These are phyloP conservation scores for Brachyalestes nurse DNA, from an alignment of 2,797 vertebrate species.

Conservation along the genomic window DNA sequence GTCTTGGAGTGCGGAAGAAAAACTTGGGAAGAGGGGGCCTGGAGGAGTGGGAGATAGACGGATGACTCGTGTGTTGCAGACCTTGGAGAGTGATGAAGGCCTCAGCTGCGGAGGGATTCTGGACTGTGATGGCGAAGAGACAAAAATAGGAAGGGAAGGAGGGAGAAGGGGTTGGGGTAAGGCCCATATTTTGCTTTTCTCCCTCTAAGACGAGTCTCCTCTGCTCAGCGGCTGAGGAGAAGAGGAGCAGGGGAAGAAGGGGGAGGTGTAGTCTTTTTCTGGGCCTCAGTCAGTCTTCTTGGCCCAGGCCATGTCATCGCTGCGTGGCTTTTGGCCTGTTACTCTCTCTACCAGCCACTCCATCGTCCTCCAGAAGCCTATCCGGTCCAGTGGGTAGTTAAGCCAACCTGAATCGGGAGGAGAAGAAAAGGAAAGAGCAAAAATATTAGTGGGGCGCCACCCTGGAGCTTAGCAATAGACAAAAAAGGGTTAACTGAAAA, in stretches of 20 bases:
- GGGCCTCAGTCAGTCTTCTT: conserved; percentile 74
- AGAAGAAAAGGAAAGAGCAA: not conserved
- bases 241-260: not conserved
- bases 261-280: not conserved
- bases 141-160: not conserved
- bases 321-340: conserved; percentile 75
- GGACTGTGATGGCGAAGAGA: conserved; percentile 32
- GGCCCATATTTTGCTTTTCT: conserved; percentile 37
- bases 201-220: not conserved
- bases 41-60: not conserved
- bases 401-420: conserved; percentile 72
- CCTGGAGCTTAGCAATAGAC: not conserved
- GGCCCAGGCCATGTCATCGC: conserved; percentile 80
- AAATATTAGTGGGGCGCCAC: not conserved
- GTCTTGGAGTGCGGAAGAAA: conserved; percentile 22
- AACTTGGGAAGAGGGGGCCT: not conserved
- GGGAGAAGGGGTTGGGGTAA: conserved; percentile 25
- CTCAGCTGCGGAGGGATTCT: conserved; percentile 13
- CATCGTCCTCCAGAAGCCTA: conserved; percentile 79
- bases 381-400: conserved; percentile 78
- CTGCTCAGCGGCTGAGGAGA: not conserved
- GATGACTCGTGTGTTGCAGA: conserved; percentile 22
- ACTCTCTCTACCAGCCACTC: conserved; percentile 73
- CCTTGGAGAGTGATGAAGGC: conserved; percentile 25
- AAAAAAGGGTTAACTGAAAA: not conserved